Percentiles rank a stretch among this genome's conserved stretches.
These are phyloP conservation scores for Sternotherus odoratus DNA, from an alignment of 2,797 vertebrate genomes.

Conservation along the genomic window DNA sequence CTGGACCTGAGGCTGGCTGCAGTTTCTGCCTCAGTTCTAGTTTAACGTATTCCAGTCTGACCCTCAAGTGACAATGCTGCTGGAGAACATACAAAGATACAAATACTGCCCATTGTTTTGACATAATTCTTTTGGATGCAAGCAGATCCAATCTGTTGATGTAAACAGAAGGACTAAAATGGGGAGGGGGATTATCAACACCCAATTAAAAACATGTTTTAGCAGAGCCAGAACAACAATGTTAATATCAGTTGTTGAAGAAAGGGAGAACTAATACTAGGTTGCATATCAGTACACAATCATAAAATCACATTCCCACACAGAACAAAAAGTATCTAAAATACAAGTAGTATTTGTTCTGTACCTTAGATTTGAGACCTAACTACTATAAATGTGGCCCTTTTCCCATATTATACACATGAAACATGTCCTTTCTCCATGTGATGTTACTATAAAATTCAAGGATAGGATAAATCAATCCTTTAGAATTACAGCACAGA, in stretches of 20 bases:
- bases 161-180: conserved; percentile 59
- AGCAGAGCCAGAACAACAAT: not conserved
- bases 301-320: not conserved
- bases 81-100: conserved; percentile 24
- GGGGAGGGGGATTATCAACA: not conserved
- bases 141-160: conserved; percentile 62
- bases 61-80: conserved; percentile 49
- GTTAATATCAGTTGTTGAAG: not conserved
- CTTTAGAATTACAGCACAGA: not conserved
- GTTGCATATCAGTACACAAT: not conserved
- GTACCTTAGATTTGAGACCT: not conserved
- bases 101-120: conserved; percentile 59
- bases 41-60: conserved; percentile 56
- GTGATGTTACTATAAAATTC: not conserved
- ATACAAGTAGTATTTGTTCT: not conserved
- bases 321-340: not conserved
- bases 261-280: not conserved
- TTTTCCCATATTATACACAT: not conserved
- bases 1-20: conserved; percentile 58
- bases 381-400: not conserved
- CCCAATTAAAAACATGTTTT: conserved; percentile 38
- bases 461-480: not conserved
- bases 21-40: conserved; percentile 68
- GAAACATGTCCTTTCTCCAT: not conserved
- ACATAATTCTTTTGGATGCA: conserved; percentile 64